These are phyloP conservation scores for Cynaeus angustus DNA, from an alignment of 2,888 invertebrate species.

Conservation along the genomic window DNA sequence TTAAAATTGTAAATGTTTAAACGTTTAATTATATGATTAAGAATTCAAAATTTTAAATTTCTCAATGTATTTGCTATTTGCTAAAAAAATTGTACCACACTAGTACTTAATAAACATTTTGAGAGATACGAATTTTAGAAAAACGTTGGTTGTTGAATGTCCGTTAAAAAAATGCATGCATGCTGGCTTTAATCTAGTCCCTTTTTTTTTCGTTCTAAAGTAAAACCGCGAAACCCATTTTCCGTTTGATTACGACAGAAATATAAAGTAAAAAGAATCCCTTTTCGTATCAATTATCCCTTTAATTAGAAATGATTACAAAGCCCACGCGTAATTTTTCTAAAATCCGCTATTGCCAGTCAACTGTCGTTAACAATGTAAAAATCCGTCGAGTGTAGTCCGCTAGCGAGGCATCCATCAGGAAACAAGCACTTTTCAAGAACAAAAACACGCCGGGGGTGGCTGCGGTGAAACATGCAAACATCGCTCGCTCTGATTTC, in stretches of 20 bases:
- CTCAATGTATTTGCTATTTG: no score
- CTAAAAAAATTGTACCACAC: no score
- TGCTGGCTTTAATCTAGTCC: background rate
- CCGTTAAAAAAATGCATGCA: no score
- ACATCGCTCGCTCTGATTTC: slow-evolving; percentile 66
- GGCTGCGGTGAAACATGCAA: slow-evolving; percentile 60
- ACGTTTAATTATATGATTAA: no score
- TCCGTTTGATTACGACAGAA: background rate
- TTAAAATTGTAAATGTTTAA: no score
- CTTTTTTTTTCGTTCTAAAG: background rate
- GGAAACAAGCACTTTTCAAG: slow-evolving; percentile 47
- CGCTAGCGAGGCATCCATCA: slow-evolving; percentile 45
- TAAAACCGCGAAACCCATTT: background rate
- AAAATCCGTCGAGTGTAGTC: slow-evolving; percentile 28
- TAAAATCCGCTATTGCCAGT: slow-evolving; percentile 14
- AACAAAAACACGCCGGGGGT: slow-evolving; percentile 46
- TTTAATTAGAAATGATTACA: slow-evolving; percentile 4
- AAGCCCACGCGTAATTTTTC: slow-evolving; percentile 7
- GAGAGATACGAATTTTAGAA: no score
- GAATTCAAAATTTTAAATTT: no score
- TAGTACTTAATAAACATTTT: no score
- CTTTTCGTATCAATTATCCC: background rate
- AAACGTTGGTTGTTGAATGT: no score
- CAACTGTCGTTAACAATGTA: slow-evolving; percentile 21
- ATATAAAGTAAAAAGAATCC: background rate